Percentiles rank a stretch among this genome's conserved stretches.
Evolutionary conservation across 1,140 invertebrate genomes (phyloP).

Genomic region (Drosophila miranda): DNA sequence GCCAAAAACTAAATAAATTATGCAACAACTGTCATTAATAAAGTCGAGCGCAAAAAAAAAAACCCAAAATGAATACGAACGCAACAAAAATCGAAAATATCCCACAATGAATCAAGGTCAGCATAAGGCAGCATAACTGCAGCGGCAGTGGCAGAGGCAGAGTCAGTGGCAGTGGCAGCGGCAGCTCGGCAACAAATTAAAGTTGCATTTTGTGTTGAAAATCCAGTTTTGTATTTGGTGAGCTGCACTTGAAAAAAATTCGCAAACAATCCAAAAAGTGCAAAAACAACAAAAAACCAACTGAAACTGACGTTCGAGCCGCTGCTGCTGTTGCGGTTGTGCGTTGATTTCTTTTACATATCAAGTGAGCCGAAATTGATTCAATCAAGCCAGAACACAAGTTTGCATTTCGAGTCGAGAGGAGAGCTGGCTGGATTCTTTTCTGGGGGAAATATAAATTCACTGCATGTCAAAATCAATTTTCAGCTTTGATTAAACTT

Average conservation of each 20-base stretch:
- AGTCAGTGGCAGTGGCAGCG: constrained; percentile 22
- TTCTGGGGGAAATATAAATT: constrained; percentile 52
- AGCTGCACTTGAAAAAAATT: constrained; percentile 65
- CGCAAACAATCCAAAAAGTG: constrained; percentile 18
- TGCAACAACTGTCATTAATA: constrained; percentile 79
- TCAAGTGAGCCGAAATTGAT: constrained; percentile 52
- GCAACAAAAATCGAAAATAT: constrained; percentile 56
- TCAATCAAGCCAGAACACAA: constrained; percentile 54
- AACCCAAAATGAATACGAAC: constrained; percentile 1
- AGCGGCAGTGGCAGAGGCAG: constrained; percentile 35
- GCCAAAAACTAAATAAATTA: constrained; percentile 78
- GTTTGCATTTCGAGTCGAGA: constrained; percentile 30
- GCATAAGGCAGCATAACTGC: constrained; percentile 75
- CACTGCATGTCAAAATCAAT: constrained; percentile 58
- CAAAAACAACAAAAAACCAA: constrained; percentile 14
- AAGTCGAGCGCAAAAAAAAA: constrained; percentile 66
- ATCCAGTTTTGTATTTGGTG: constrained; percentile 78
- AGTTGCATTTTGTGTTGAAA: constrained; percentile 77
- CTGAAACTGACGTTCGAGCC: constrained; percentile 11
- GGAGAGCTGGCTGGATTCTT: constrained; percentile 7
- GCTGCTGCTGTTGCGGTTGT: constrained; percentile 3
- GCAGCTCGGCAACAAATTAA: constrained; percentile 40
- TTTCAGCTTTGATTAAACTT: constrained; percentile 42
- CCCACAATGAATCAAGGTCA: constrained; percentile 78
- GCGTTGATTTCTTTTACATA: constrained; percentile 46